Conservation (phyloP, 2,888 invertebrate species). For the Bellardia bayeri region DNA sequence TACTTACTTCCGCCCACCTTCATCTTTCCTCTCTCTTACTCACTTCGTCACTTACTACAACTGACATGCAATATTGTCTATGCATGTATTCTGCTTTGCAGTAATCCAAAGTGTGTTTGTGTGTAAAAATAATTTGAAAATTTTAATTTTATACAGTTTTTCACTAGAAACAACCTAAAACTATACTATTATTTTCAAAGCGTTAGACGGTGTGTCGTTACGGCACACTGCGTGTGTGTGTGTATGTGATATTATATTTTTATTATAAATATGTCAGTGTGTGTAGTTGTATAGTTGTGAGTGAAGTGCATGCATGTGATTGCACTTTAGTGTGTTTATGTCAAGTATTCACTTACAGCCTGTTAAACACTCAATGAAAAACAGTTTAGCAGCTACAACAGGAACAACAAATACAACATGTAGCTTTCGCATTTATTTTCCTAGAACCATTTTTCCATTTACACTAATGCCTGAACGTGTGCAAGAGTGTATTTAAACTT, state of each 20-base stretch:
- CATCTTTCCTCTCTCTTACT: background rate
- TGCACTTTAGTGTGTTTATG: conserved; percentile 68
- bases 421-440: conserved; percentile 16
- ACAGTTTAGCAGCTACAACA: conserved; percentile 55
- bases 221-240: background rate
- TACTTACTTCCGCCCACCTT: background rate
- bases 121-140: conserved; percentile 60
- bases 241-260: background rate
- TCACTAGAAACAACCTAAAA: conserved; percentile 36
- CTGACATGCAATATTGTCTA: too few species aligned
- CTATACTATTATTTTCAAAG: conserved; percentile 24
- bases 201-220: background rate
- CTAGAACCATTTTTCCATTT: conserved; percentile 8
- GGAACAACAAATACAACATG: conserved; percentile 14
- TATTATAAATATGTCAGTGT: conserved; percentile 21
- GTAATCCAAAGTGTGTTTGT: background rate
- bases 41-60: too few species aligned
- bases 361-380: conserved; percentile 71
- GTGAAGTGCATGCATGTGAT: conserved; percentile 60
- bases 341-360: conserved; percentile 73
- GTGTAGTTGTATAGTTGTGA: background rate
- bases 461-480: background rate
- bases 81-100: background rate
- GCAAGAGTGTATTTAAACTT: background rate
- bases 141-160: conserved; percentile 62